Conservation (phyloP, 2,888 invertebrate genomes). For the Chloroclystis v-ata region DNA sequence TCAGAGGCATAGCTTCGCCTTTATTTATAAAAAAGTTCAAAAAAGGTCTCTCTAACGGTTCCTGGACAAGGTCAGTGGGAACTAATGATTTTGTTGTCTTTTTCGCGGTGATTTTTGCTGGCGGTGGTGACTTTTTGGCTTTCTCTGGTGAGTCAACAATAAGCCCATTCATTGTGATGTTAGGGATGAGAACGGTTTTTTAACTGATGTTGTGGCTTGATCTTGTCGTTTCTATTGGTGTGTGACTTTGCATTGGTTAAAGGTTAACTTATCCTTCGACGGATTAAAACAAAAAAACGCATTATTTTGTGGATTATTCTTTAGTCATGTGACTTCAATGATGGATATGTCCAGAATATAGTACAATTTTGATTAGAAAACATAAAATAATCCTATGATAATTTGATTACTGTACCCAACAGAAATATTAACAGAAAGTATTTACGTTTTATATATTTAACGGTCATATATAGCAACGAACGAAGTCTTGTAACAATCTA, state of each 20-base stretch:
- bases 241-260: too few species aligned
- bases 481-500: not conserved
- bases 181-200: slow-evolving; percentile 3
- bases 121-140: slow-evolving; percentile 22
- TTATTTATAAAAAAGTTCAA: slow-evolving; percentile 59
- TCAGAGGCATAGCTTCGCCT: slow-evolving; percentile 70
- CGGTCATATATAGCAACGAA: not conserved
- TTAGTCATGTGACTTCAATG: too few species aligned
- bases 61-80: slow-evolving; percentile 60
- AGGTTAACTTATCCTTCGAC: too few species aligned
- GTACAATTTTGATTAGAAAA: too few species aligned
- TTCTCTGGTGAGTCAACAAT: slow-evolving; percentile 19
- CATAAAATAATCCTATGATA: too few species aligned
- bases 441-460: too few species aligned
- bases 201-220: not conserved
- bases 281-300: too few species aligned
- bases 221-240: too few species aligned
- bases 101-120: slow-evolving; percentile 28
- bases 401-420: too few species aligned
- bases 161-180: slow-evolving; percentile 21
- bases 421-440: too few species aligned
- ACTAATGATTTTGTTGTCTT: slow-evolving; percentile 53
- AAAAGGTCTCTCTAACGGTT: slow-evolving; percentile 55
- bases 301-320: too few species aligned
- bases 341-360: too few species aligned